phyloP scores from a whole-genome alignment of 2,113 vertebrate genomes.

The Xenotilapia longispinis region DNA sequence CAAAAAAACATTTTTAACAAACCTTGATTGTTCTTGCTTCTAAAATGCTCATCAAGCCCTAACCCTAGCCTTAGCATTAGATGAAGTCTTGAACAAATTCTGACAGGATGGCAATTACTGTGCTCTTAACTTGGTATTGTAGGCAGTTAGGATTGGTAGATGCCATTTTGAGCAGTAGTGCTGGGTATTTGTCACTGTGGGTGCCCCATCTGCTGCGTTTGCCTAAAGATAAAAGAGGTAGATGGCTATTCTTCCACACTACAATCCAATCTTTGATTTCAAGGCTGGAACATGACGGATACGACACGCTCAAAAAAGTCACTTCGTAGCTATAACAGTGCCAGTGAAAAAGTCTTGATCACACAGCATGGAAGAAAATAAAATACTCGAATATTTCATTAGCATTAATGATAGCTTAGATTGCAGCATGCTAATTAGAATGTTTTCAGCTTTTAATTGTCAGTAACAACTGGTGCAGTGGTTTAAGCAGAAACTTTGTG shows the following conservation, averaged over 20 bases:
- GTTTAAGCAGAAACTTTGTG: not conserved
- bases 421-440: not conserved
- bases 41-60: conserved; percentile 42
- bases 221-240: conserved; percentile 30
- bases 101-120: conserved; percentile 62
- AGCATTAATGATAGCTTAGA: not conserved
- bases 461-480: not conserved
- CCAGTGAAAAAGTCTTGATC: not conserved
- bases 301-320: not conserved
- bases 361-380: not conserved
- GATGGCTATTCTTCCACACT: not conserved
- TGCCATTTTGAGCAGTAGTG: conserved; percentile 31
- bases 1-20: conserved; percentile 32
- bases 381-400: not conserved
- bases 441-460: not conserved
- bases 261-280: not conserved
- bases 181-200: conserved; percentile 37
- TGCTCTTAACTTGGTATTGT: conserved; percentile 56
- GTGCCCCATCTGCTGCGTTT: conserved; percentile 24
- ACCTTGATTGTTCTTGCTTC: conserved; percentile 45
- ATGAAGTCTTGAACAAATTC: conserved; percentile 49
- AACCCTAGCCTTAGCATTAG: conserved; percentile 17
- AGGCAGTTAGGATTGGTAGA: conserved; percentile 46
- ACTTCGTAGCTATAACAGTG: not conserved
- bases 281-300: not conserved